phyloP scores from a whole-genome alignment of 2,113 vertebrate genomes.

The Aspiorhynchus laticeps region DNA sequence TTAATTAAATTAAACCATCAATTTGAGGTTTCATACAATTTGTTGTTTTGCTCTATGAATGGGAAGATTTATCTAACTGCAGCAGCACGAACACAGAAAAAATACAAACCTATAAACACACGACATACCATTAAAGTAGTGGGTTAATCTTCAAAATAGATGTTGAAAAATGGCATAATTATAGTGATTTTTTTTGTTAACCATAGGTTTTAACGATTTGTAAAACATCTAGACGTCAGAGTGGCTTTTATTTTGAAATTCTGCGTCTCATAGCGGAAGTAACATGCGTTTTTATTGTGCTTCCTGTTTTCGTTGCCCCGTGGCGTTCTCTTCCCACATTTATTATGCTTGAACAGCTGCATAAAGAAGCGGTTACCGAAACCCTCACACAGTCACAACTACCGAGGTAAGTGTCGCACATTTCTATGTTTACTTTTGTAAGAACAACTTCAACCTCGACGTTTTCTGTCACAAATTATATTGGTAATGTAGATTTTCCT shows the following conservation, averaged over 20 bases:
- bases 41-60: not conserved
- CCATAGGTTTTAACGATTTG: not conserved
- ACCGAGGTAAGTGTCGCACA: constrained; percentile 10
- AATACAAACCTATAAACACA: not conserved
- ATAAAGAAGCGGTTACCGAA: not conserved
- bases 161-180: not conserved
- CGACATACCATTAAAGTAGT: not conserved
- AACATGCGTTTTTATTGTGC: constrained; percentile 54
- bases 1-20: not conserved
- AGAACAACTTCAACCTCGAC: not conserved
- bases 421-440: not conserved
- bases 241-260: constrained; percentile 44
- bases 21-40: not conserved
- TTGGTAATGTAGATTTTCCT: not conserved
- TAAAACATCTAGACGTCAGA: not conserved
- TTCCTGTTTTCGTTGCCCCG: constrained; percentile 64
- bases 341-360: constrained; percentile 20
- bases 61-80: not conserved
- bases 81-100: not conserved
- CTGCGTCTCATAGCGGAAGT: constrained; percentile 61
- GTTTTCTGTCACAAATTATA: not conserved
- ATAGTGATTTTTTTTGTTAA: not conserved
- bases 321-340: constrained; percentile 65
- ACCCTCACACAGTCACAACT: not conserved
- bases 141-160: not conserved